Base-by-base conservation (phyloP, 1,140 invertebrate genomes). In the Batillaria attramentaria region DNA sequence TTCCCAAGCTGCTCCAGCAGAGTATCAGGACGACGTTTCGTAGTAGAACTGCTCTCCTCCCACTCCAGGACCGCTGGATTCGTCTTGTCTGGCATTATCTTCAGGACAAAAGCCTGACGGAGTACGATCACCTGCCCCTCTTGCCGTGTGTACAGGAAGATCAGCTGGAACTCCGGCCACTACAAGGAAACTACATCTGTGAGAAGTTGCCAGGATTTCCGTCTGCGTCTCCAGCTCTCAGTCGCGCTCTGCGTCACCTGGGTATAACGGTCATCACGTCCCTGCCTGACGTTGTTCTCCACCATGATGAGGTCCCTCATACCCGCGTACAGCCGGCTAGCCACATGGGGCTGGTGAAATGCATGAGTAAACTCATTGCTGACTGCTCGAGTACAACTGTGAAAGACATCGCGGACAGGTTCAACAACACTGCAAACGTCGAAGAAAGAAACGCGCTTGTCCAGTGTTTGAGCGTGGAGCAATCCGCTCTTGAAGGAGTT, bases 11-110 rank as follows among this genome's bases (percentile, higher is more conserved):
- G n/a, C n/a, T n/a, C n/a, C n/a, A n/a, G n/a, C n/a, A n/a, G n/a
- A n/a, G n/a, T n/a, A n/a, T n/a, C n/a, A n/a, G n/a, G n/a, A n/a
- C n/a, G n/a, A n/a, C n/a, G n/a, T n/a, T n/a, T n/a, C n/a, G n/a
- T n/a, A n/a, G n/a, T n/a, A n/a, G n/a, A n/a, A n/a, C n/a, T n/a
- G n/a, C n/a, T n/a, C n/a, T n/a, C n/a, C n/a, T n/a, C n/a, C n/a
- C n/a, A n/a, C n/a, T n/a, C n/a, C n/a, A n/a, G n/a, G 24, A 46
- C 28, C 35, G 39, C 24, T 70, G 68, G 68, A 43, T 70, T 42
- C 43, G n/a, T 28, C 68, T 31, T n/a, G 68, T 70, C 24, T 70
- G 68, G 68, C 4, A 10, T 3, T 70, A 70, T 20, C 68, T 70
- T 8, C 68, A 2, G 18, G 41, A 37, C 4, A 43, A 70, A 31